These are phyloP conservation scores for Enteromius paludinosus DNA, from an alignment of 2,797 vertebrate genomes.

Conservation along the genomic window DNA sequence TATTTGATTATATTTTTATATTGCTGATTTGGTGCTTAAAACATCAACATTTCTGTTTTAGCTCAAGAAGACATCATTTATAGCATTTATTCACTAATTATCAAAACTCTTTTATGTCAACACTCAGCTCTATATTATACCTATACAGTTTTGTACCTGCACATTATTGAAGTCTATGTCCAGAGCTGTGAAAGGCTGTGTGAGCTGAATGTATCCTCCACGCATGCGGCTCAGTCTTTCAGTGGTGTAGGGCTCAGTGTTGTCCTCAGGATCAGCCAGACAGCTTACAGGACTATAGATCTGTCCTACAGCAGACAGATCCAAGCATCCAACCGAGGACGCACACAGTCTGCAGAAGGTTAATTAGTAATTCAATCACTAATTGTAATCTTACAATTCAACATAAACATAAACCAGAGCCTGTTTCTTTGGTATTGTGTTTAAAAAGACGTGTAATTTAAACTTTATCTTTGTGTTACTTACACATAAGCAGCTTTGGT, in stretches of 20 bases:
- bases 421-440: background rate
- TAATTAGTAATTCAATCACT: background rate
- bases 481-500: background rate
- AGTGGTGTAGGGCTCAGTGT: slow-evolving; percentile 93
- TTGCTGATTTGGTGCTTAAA: background rate
- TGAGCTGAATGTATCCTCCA: slow-evolving; percentile 87
- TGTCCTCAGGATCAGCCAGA: slow-evolving; percentile 81
- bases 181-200: slow-evolving; percentile 86
- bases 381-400: background rate
- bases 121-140: background rate
- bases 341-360: slow-evolving; percentile 76
- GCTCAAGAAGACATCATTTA: too few relatives aligned
- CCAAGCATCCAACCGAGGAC: slow-evolving; percentile 83
- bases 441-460: background rate
- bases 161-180: slow-evolving; percentile 90
- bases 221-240: slow-evolving; percentile 91
- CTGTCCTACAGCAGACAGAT: slow-evolving; percentile 77
- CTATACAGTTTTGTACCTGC: slow-evolving; percentile 76
- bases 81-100: too few relatives aligned
- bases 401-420: background rate
- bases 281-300: slow-evolving; percentile 87
- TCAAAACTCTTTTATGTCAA: background rate
- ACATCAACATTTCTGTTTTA: background rate
- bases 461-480: background rate
- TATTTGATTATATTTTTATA: too few relatives aligned